Percentiles rank a stretch among this genome's conserved stretches.
Conservation (phyloP, 2,797 vertebrate species). For the Gobio occitaniae region DNA sequence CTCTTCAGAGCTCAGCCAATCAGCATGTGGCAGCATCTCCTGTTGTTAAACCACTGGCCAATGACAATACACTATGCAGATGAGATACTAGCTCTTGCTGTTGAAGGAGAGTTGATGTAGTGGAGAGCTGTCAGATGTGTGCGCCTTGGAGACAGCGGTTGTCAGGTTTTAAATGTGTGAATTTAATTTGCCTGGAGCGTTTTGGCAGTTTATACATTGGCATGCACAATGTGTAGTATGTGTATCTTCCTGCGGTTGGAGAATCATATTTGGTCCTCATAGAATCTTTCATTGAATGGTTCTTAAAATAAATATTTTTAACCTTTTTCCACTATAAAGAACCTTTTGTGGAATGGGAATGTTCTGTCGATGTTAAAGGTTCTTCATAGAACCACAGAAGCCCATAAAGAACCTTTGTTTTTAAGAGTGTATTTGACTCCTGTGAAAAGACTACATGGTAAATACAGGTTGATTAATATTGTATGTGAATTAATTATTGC, state of each 20-base stretch:
- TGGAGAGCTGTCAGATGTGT: slow-evolving; percentile 11
- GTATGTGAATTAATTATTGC: neutral
- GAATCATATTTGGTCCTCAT: neutral
- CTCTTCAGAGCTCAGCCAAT: slow-evolving; percentile 69
- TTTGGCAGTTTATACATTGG: neutral
- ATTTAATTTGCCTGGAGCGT: neutral
- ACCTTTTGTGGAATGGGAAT: neutral
- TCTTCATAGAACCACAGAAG: neutral
- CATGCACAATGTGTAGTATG: neutral
- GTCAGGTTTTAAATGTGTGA: neutral
- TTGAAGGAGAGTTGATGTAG: neutral
- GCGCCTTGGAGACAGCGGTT: neutral
- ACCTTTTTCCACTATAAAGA: neutral
- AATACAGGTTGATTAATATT: neutral
- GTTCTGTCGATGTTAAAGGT: neutral
- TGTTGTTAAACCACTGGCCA: slow-evolving; percentile 64
- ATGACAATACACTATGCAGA: slow-evolving; percentile 61
- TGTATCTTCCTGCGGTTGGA: neutral
- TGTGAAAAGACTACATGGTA: neutral
- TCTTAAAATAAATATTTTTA: neutral
- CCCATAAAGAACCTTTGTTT: neutral
- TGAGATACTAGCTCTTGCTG: slow-evolving; percentile 39
- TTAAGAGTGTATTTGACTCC: neutral
- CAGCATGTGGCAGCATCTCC: slow-evolving; percentile 60
- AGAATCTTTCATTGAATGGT: neutral